Evolutionary conservation across 1,140 invertebrate species (phyloP), one percentile per base, ranked within the genome.

Genomic region (Drosophila simulans): DNA sequence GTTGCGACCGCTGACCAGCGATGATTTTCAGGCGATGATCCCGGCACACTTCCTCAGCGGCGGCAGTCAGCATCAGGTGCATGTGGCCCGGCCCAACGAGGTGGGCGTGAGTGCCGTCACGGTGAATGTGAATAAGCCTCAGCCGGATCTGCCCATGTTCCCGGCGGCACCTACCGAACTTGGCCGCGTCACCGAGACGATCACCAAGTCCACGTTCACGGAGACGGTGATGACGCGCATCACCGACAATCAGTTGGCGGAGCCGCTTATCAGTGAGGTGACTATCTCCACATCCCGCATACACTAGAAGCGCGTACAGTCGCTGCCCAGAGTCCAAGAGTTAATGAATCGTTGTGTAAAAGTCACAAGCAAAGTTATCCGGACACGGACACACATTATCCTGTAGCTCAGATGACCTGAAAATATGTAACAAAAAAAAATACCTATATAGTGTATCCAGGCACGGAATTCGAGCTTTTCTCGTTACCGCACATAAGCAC

Each of bases 11-110:
- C 95, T 97, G 93, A 97, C 96, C 93, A 97, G 96, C 94, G 96
- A 97, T 94, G 96, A 97, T 93, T 97, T 97, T 94, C 96, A 97
- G 95, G 96, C 97, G 92, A 97, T 98, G 96, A 97, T 98, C 86
- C 97, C 97, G 81, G 95, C 96, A 91, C 96, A 97, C 93, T 97
- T 97, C 95, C 95, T 97, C 70, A 94, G 93, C 82, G 94, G 93
- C 64, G 91, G 89, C 92, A 84, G 80, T 85, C 83, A 92, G 79
- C 89, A 92, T 80, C 83, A 92, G 75, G 85, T 91, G 71, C 82
- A 90, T 77, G 84, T 92, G 76, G 86, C 85, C 35, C 64, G 75
- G 48, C 91, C 91, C 69, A 91, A 92, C 78, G 83, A 90, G 74
- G 93, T 90, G 70, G 91, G 88, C 57, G 77, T 91, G 58, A 94